Base-by-base conservation (phyloP, 2,888 invertebrate genomes). In the Stenchaetothrips biformis region DNA sequence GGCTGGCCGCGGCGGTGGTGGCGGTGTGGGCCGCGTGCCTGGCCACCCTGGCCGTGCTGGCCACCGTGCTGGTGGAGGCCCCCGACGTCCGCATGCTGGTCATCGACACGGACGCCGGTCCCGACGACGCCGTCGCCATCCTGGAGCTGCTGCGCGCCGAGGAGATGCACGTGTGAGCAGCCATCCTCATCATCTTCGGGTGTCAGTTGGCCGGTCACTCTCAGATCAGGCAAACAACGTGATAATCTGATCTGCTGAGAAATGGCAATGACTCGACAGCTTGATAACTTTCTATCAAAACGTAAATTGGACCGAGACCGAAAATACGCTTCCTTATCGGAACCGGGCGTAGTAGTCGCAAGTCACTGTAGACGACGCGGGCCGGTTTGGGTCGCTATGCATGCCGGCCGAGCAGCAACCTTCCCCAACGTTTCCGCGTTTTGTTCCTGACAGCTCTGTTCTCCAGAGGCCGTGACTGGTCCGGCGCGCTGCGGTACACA, bases 41-140 rank as follows among this genome's bases (percentile, higher is more conserved):
- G 2, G 4, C 37, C 37, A 37, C 37, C 21, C 67, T 74, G 25
- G 67, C 67, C 9, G 25, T n/a, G 37, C 37, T 37, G 67, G 67
- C 18, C 59, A 13, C 67, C 25, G 21, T 74, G 67, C 67, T 74
- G 67, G 67, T 25, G 9, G 67, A 25, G 25, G 53, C 53, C 53
- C 25, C 67, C 7, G 25, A 21, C 67, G 67, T 7, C 21, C 21
- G 8, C 21, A 7, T 25, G 21, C 25, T 79, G 16, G 59, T 79
- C 79, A 49, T 79, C 27, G 80, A 80, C 53, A 80, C 80, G 25
- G 80, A 80, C 53, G 80, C 80, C 13, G 80, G 80, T 2, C 49
- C 25, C 6, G 80, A 80, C 53, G 80, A 80, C 49, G 80, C 77
- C 53, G 37, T 80, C 18, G 80, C 80, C 48, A 47, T 80, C 37